A percentile compares a stretch with the other conserved stretches of the same genome.
phyloP scores from a whole-genome alignment of 1,140 invertebrate genomes.

The Habropoda laboriosa region DNA sequence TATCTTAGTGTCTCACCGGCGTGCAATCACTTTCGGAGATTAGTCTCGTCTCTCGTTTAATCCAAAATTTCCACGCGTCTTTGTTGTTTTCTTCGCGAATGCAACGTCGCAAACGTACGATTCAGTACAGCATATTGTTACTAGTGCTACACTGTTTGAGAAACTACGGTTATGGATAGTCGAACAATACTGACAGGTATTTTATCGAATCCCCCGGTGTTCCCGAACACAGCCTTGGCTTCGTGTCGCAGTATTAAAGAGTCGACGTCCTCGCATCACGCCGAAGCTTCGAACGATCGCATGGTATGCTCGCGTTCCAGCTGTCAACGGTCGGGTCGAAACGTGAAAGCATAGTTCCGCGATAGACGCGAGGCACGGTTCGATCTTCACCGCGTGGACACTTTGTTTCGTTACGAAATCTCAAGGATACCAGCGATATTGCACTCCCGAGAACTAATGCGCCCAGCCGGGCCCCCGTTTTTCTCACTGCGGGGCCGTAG shows the following conservation, averaged over 20 bases:
- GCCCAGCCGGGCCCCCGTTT: constrained; percentile 60
- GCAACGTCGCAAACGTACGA: neutral
- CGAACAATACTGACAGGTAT: neutral
- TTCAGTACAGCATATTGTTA: neutral
- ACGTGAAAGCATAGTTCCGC: neutral
- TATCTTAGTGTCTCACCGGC: neutral
- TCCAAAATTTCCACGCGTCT: neutral
- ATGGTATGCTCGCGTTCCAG: constrained; percentile 22
- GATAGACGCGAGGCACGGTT: neutral
- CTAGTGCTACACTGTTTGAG: neutral
- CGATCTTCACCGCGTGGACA: neutral
- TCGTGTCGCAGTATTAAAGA: constrained; percentile 29
- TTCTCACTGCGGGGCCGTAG: constrained; percentile 57
- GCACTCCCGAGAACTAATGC: constrained; percentile 55
- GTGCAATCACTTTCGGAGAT: neutral
- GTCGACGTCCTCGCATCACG: constrained; percentile 20
- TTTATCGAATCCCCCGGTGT: no score
- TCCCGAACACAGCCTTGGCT: constrained; percentile 3
- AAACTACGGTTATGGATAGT: neutral
- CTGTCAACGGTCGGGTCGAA: neutral
- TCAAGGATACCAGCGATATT: constrained; percentile 23
- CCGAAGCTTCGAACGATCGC: neutral
- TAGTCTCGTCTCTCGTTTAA: neutral
- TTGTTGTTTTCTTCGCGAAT: neutral
- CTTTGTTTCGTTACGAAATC: constrained; percentile 12